Conservation (phyloP, 2,888 invertebrate genomes). For the Diarsia rubi region DNA sequence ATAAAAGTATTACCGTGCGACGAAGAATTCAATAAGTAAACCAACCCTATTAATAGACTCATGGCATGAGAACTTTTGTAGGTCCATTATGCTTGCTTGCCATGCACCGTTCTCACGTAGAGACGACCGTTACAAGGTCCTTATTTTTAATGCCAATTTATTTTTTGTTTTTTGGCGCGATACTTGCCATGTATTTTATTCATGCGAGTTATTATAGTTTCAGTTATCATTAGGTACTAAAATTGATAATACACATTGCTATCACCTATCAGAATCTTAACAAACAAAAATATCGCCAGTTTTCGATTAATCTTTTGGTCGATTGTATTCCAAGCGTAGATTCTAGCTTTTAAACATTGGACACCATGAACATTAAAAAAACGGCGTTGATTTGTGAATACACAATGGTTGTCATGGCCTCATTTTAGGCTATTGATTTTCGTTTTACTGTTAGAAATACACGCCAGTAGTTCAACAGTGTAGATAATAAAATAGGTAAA, state of each 20-base stretch:
- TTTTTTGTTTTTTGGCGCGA: conserved; percentile 21
- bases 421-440: conserved; percentile 46
- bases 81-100: conserved; percentile 30
- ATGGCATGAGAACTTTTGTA: conserved; percentile 58
- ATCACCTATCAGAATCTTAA: conserved; percentile 30
- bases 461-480: background rate
- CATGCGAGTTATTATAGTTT: background rate
- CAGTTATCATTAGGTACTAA: conserved; percentile 9
- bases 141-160: conserved; percentile 14
- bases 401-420: conserved; percentile 47
- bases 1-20: conserved; percentile 39
- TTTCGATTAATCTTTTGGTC: conserved; percentile 10
- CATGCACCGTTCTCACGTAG: conserved; percentile 55
- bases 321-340: conserved; percentile 21
- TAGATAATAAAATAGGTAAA: background rate
- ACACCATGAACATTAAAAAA: conserved; percentile 23
- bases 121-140: conserved; percentile 48
- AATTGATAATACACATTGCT: conserved; percentile 29
- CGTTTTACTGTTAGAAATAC: conserved; percentile 36
- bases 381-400: conserved; percentile 24
- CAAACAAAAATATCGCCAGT: conserved; percentile 28
- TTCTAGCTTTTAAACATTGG: conserved; percentile 1
- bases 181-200: conserved; percentile 10
- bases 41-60: conserved; percentile 58
- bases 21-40: conserved; percentile 44